A percentile compares a stretch with the other conserved stretches of the same genome.
These are phyloP conservation scores for Hyperoodon ampullatus DNA, from an alignment of 2,113 vertebrate species.

Conservation along the genomic window DNA sequence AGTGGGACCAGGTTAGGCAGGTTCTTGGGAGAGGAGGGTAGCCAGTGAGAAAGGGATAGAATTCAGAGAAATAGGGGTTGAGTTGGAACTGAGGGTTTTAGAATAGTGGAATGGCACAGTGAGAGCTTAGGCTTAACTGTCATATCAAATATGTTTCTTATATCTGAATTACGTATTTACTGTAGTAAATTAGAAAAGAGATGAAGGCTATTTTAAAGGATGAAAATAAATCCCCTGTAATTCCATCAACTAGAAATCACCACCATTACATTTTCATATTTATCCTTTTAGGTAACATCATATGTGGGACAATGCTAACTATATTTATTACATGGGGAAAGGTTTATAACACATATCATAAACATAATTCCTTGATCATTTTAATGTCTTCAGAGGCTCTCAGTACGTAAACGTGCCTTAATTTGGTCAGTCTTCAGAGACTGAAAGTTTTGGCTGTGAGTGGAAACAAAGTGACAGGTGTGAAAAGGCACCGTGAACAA, in stretches of 20 bases:
- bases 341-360: no score
- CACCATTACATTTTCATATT: background rate
- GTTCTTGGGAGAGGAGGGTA: background rate
- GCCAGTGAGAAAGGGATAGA: background rate
- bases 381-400: background rate
- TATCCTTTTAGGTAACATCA: no score
- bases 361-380: background rate
- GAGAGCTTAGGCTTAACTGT: no score
- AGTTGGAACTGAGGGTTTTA: background rate
- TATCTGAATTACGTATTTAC: background rate
- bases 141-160: background rate
- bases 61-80: background rate
- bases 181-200: background rate
- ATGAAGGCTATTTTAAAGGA: background rate
- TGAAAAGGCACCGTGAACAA: background rate
- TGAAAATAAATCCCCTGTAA: background rate
- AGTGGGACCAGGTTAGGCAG: accelerated
- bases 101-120: accelerated
- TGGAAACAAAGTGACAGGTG: accelerated
- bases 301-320: background rate
- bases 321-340: no score
- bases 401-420: background rate
- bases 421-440: background rate
- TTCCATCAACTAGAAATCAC: background rate
- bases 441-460: background rate